Evolutionary conservation across 2,113 vertebrate species (phyloP).

Genomic region (Ameiurus melas): DNA sequence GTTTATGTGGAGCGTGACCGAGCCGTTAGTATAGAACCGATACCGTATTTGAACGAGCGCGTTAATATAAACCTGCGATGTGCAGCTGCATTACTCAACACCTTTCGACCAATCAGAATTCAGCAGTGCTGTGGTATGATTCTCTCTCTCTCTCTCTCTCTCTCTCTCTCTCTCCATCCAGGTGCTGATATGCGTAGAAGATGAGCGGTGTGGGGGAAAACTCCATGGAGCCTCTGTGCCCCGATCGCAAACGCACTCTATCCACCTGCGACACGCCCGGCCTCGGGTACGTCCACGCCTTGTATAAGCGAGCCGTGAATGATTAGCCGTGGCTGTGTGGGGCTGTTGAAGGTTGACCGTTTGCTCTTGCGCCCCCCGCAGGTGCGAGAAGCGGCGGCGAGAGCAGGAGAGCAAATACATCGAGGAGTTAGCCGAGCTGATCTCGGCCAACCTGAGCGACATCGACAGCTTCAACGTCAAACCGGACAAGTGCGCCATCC

Average conservation of each 20-base stretch:
- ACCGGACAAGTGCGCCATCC: conserved; percentile 98
- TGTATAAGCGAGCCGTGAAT: not conserved
- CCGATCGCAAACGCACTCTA: conserved; percentile 90
- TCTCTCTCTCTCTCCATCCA: conserved; percentile 50
- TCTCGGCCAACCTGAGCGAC: conserved; percentile 97
- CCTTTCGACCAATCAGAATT: not conserved
- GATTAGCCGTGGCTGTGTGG: no score
- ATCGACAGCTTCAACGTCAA: conserved; percentile 99
- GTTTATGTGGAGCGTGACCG: not conserved
- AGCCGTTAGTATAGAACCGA: not conserved
- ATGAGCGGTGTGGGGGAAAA: conserved; percentile 96
- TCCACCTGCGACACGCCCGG: conserved; percentile 88
- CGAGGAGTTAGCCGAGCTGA: conserved; percentile 96
- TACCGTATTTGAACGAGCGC: not conserved
- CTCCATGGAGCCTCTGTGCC: conserved; percentile 84
- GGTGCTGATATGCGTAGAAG: conserved; percentile 86
- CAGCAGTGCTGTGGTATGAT: not conserved
- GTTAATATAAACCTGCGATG: not conserved
- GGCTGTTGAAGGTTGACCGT: not conserved
- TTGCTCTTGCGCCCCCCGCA: conserved; percentile 54
- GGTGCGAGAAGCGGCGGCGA: conserved; percentile 92
- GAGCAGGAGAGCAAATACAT: conserved; percentile 99
- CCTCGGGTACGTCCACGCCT: conserved; percentile 73
- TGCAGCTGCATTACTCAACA: not conserved
- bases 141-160: not conserved